Evolutionary conservation across 2,113 vertebrate genomes (phyloP).

Genomic region (Delphinus delphis): DNA sequence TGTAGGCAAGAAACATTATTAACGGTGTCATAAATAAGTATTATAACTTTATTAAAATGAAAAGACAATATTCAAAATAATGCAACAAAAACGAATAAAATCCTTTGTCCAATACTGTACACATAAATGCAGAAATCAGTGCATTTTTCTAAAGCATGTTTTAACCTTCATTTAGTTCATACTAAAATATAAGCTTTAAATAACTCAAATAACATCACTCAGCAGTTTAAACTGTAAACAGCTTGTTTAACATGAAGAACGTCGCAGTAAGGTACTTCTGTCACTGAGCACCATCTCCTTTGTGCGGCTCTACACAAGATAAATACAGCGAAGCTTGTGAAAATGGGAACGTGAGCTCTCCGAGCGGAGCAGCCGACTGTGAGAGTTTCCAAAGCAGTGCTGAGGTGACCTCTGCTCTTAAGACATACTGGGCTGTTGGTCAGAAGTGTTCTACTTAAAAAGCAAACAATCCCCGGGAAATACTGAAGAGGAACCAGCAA

Average conservation of each 20-base stretch:
- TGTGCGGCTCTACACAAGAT: constrained; percentile 76
- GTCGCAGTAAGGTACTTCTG: constrained; percentile 71
- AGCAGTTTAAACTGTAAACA: constrained; percentile 94
- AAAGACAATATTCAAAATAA: constrained; percentile 92
- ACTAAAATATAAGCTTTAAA: constrained; percentile 91
- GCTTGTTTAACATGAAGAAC: constrained; percentile 81
- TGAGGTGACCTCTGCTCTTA: constrained; percentile 49
- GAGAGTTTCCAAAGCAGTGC: constrained; percentile 45
- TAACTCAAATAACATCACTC: constrained; percentile 87
- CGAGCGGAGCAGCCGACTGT: constrained; percentile 38
- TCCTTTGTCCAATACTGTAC: constrained; percentile 97
- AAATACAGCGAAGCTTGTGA: constrained; percentile 58
- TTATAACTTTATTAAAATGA: constrained; percentile 93
- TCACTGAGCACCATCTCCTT: constrained; percentile 85
- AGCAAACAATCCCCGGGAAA: constrained; percentile 78
- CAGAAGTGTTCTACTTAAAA: constrained; percentile 73
- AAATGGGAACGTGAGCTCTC: background rate
- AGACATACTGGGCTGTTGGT: constrained; percentile 72
- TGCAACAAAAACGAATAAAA: constrained; percentile 88
- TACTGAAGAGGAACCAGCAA: constrained; percentile 83
- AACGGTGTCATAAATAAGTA: constrained; percentile 95
- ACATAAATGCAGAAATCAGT: constrained; percentile 90
- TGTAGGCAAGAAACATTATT: constrained; percentile 73
- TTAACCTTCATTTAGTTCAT: constrained; percentile 92
- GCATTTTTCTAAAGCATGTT: constrained; percentile 92